Percentiles rank a stretch among this genome's conserved stretches.
phyloP scores from a whole-genome alignment of 1,140 invertebrate genomes.

The Camponotus vicinus region DNA sequence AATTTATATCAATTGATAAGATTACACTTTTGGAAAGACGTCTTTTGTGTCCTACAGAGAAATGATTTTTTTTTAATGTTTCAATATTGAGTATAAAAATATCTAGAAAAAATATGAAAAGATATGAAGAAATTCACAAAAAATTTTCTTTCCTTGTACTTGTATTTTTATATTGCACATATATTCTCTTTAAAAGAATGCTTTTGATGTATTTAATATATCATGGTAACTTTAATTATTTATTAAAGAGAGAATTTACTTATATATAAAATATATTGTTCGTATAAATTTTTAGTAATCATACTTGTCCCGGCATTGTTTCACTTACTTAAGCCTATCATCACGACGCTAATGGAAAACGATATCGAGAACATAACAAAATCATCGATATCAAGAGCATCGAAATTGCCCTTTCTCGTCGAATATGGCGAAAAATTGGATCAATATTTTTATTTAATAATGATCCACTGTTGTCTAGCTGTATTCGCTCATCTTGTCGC shows the following conservation, averaged over 20 bases:
- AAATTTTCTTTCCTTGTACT: no score
- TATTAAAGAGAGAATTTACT: no score
- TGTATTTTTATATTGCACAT: no score
- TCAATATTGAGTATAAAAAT: no score
- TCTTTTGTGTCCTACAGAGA: no score
- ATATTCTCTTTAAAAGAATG: no score
- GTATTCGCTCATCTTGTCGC: background rate
- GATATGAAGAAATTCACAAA: background rate
- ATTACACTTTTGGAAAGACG: background rate
- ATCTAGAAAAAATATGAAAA: background rate
- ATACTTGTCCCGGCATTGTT: background rate
- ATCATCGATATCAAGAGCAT: background rate
- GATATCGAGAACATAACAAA: background rate
- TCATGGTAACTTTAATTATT: no score
- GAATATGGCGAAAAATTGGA: background rate
- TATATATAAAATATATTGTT: background rate
- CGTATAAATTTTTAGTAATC: background rate
- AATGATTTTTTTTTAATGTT: no score
- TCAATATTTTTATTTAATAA: slow-evolving; percentile 1
- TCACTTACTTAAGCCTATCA: background rate
- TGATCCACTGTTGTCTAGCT: background rate
- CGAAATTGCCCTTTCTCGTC: background rate
- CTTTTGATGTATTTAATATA: no score
- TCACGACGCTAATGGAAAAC: background rate
- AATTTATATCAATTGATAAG: no score